phyloP scores from a whole-genome alignment of 2,888 invertebrate species.

The Biston betularia region DNA sequence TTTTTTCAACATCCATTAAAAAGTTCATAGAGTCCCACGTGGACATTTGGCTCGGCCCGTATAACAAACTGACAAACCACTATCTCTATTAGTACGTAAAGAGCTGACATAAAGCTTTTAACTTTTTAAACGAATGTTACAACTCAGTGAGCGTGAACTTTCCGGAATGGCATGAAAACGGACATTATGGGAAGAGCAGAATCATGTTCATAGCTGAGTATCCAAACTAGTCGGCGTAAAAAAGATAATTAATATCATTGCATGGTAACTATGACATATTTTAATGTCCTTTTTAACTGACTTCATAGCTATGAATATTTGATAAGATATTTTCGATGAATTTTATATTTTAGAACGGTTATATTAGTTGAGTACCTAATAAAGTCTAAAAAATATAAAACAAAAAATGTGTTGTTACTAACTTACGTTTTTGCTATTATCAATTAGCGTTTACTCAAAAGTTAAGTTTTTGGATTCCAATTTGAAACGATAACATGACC shows the following conservation, averaged over 20 bases:
- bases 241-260: slow-evolving; percentile 17
- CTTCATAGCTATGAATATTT: too few species aligned
- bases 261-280: slow-evolving; percentile 11
- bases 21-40: neutral
- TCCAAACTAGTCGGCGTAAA: slow-evolving; percentile 11
- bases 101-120: slow-evolving; percentile 38
- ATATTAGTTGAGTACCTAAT: too few species aligned
- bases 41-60: neutral
- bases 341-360: too few species aligned
- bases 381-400: too few species aligned
- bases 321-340: too few species aligned
- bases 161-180: slow-evolving; percentile 34
- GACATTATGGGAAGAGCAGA: slow-evolving; percentile 35
- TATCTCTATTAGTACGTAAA: slow-evolving; percentile 23
- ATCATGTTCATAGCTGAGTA: slow-evolving; percentile 21
- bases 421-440: neutral
- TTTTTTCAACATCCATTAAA: neutral
- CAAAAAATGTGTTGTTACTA: neutral
- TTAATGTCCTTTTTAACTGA: neutral
- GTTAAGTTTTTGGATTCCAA: slow-evolving; percentile 10
- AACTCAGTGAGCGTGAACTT: slow-evolving; percentile 43
- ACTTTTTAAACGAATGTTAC: slow-evolving; percentile 42
- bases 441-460: neutral
- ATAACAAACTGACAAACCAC: slow-evolving; percentile 22
- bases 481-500: slow-evolving; percentile 13